phyloP scores from a whole-genome alignment of 37 sponge, comb jelly and placozoan species.

The Lycopodina hypogea region DNA sequence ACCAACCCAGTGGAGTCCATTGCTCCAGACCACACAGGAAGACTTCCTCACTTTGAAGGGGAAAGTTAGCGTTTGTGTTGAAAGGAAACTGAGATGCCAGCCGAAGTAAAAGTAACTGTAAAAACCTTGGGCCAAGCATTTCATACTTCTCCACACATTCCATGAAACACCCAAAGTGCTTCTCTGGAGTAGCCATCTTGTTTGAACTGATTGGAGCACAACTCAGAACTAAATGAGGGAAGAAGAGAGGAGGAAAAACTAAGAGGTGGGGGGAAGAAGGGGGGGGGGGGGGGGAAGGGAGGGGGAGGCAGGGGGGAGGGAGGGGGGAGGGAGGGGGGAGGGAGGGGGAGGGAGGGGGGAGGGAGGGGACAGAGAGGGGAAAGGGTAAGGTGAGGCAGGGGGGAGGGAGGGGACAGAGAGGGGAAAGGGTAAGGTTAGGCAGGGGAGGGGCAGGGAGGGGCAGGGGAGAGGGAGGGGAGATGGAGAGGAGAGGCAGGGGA shows the following conservation, averaged over 20 bases:
- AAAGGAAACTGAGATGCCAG: conserved; percentile 19
- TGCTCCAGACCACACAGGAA: conserved; percentile 4
- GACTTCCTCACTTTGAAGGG: background rate
- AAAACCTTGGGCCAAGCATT: conserved; percentile 10
- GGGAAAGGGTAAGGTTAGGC: no score
- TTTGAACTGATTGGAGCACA: background rate
- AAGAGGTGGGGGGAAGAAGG: no score
- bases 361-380: no score
- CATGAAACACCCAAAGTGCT: conserved; percentile 26
- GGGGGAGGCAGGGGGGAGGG: no score
- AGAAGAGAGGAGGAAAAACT: conserved; percentile 39
- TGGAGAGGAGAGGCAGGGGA: no score
- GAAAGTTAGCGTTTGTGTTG: conserved; percentile 26
- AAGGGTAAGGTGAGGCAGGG: no score
- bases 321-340: no score
- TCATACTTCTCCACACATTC: conserved; percentile 1
- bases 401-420: no score
- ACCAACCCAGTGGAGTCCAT: conserved; percentile 13
- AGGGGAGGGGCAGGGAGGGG: no score
- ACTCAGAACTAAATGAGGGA: conserved; percentile 11
- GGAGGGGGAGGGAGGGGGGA: no score
- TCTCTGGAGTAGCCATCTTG: background rate
- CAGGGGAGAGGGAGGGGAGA: no score
- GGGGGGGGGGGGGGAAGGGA: no score
- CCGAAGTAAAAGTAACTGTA: conserved; percentile 16